These are phyloP conservation scores for Trichosurus vulpecula DNA, from an alignment of 2,797 vertebrate species.

Conservation along the genomic window DNA sequence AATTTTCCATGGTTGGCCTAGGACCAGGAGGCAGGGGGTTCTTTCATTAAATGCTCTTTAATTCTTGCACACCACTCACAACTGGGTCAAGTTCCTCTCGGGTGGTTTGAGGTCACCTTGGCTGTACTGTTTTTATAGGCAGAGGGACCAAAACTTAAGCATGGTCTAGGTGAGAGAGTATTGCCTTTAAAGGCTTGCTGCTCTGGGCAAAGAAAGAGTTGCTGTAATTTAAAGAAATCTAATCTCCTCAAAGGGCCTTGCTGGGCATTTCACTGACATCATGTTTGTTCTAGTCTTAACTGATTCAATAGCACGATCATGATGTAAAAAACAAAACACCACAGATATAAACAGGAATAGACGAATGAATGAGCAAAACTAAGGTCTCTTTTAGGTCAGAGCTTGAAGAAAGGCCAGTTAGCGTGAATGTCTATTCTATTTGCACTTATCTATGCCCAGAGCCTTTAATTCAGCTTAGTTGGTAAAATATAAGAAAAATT, in stretches of 20 bases:
- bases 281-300: constrained; percentile 73
- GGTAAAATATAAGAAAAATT: not conserved
- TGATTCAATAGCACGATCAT: constrained; percentile 65
- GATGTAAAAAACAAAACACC: constrained; percentile 54
- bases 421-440: accelerated
- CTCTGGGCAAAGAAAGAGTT: constrained; percentile 63
- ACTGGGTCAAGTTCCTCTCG: not conserved
- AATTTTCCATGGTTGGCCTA: constrained; percentile 24
- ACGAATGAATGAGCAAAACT: constrained; percentile 40
- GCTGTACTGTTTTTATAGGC: constrained; percentile 58
- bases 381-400: constrained; percentile 54
- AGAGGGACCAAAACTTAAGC: constrained; percentile 60
- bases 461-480: not conserved
- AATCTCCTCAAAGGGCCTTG: constrained; percentile 68
- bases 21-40: constrained; percentile 17
- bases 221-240: constrained; percentile 78
- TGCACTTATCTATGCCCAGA: not conserved
- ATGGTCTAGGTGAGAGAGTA: constrained; percentile 70
- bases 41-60: constrained; percentile 26
- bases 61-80: constrained; percentile 12
- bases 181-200: constrained; percentile 72
- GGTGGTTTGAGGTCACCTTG: constrained; percentile 49
- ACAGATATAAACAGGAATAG: constrained; percentile 28
- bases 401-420: constrained; percentile 46
- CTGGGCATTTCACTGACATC: constrained; percentile 68